Percentiles rank a stretch among this genome's conserved stretches.
These are phyloP conservation scores for Antheraea mylitta DNA, from an alignment of 1,140 invertebrate species.

Conservation along the genomic window DNA sequence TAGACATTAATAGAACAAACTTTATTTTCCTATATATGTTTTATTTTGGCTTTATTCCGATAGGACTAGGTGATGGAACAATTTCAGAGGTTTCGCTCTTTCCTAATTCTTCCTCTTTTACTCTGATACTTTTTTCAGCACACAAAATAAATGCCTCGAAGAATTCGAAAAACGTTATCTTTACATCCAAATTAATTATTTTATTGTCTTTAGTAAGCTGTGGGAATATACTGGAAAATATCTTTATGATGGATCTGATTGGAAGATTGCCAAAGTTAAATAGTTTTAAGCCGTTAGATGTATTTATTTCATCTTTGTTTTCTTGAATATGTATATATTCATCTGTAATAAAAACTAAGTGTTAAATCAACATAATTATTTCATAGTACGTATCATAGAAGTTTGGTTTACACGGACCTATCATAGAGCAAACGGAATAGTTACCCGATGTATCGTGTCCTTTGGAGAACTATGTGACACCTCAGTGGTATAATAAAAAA, in stretches of 20 bases:
- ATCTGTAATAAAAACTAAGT: conserved; percentile 33
- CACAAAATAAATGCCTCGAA: conserved; percentile 71
- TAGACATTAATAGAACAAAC: not conserved
- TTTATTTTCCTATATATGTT: not conserved
- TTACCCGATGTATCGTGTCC: too few relatives aligned
- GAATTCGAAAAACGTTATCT: conserved; percentile 80
- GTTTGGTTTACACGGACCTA: not conserved
- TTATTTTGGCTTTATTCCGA: not conserved
- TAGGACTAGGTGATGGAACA: not conserved
- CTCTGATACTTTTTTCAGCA: conserved; percentile 52
- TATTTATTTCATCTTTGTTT: conserved; percentile 10
- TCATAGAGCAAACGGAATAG: not conserved
- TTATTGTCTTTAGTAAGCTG: conserved; percentile 38
- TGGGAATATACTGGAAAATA: conserved; percentile 58
- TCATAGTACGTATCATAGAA: not conserved
- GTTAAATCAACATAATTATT: not conserved
- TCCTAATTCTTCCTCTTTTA: conserved; percentile 35
- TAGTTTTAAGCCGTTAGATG: conserved; percentile 34
- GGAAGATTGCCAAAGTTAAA: conserved; percentile 61
- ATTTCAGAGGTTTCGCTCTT: conserved; percentile 18
- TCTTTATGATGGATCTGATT: conserved; percentile 48
- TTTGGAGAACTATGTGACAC: too few relatives aligned
- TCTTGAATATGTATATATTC: conserved; percentile 6
- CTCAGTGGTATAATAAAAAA: too few relatives aligned
- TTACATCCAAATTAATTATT: conserved; percentile 70